Evolutionary conservation across 2,888 invertebrate species (phyloP).

Genomic region (Leptopilina drosophilae): DNA sequence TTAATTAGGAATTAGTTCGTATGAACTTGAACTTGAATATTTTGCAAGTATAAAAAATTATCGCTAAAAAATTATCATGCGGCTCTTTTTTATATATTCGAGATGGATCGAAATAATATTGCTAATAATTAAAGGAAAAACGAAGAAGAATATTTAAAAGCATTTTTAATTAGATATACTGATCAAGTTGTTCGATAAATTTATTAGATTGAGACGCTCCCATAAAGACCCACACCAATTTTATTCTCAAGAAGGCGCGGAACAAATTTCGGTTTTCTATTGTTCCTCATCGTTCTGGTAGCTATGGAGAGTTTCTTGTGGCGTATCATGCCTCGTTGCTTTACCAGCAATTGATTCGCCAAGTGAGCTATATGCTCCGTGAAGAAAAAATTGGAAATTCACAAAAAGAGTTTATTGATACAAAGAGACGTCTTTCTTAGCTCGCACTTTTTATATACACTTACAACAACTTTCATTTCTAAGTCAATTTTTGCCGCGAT

Average conservation of each 20-base stretch:
- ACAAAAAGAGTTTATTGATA: conserved; percentile 24
- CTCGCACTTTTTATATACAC: neutral
- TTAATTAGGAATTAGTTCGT: too few species aligned
- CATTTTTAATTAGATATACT: conserved; percentile 15
- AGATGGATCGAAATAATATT: too few species aligned
- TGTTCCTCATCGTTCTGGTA: neutral
- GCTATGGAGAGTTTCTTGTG: conserved; percentile 13
- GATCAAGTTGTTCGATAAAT: conserved; percentile 54
- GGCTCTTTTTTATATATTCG: too few species aligned
- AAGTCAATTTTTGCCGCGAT: neutral
- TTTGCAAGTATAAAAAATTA: too few species aligned
- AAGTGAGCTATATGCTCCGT: neutral
- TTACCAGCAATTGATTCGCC: conserved; percentile 30
- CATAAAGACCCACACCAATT: conserved; percentile 52
- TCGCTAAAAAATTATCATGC: too few species aligned
- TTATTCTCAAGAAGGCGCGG: conserved; percentile 28
- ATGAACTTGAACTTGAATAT: too few species aligned
- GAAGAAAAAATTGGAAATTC: conserved; percentile 10
- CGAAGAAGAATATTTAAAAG: conserved; percentile 20
- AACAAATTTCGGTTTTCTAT: conserved; percentile 24
- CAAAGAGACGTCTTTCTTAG: conserved; percentile 9
- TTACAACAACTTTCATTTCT: neutral
- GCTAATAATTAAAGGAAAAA: neutral
- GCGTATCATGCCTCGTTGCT: conserved; percentile 32
- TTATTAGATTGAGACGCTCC: conserved; percentile 66